Percentiles rank a stretch among this genome's conserved stretches.
These are phyloP conservation scores for Acleris cristana DNA, from an alignment of 2,888 invertebrate species.

Conservation along the genomic window DNA sequence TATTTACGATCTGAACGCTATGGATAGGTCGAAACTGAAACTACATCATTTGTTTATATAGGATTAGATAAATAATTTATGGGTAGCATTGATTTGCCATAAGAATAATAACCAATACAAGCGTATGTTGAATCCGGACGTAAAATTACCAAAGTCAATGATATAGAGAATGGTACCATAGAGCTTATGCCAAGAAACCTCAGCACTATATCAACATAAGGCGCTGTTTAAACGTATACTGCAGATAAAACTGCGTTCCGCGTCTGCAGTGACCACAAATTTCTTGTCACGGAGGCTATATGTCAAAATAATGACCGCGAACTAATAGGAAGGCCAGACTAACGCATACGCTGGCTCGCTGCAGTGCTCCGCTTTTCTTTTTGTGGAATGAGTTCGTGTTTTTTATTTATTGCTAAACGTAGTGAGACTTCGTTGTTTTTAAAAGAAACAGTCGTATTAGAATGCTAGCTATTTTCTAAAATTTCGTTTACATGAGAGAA, in stretches of 20 bases:
- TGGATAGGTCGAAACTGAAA: constrained; percentile 19
- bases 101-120: neutral
- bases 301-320: constrained; percentile 81
- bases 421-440: neutral
- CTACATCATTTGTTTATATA: constrained; percentile 22
- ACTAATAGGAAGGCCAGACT: constrained; percentile 60
- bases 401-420: constrained; percentile 4
- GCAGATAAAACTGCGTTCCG: constrained; percentile 72
- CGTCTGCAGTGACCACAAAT: constrained; percentile 78
- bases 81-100: constrained; percentile 19
- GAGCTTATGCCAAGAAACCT: constrained; percentile 53
- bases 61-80: constrained; percentile 27
- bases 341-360: constrained; percentile 30
- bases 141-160: constrained; percentile 15
- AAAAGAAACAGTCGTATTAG: neutral
- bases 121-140: neutral
- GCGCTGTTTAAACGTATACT: constrained; percentile 71
- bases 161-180: constrained; percentile 8
- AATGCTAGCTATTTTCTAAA: neutral
- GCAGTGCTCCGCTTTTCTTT: constrained; percentile 21
- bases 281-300: constrained; percentile 69
- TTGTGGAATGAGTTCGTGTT: constrained; percentile 14
- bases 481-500: no score
- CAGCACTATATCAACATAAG: constrained; percentile 64
- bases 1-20: constrained; percentile 64